phyloP scores from a whole-genome alignment of 2,888 invertebrate species.

The Hanleya hanleyi region DNA sequence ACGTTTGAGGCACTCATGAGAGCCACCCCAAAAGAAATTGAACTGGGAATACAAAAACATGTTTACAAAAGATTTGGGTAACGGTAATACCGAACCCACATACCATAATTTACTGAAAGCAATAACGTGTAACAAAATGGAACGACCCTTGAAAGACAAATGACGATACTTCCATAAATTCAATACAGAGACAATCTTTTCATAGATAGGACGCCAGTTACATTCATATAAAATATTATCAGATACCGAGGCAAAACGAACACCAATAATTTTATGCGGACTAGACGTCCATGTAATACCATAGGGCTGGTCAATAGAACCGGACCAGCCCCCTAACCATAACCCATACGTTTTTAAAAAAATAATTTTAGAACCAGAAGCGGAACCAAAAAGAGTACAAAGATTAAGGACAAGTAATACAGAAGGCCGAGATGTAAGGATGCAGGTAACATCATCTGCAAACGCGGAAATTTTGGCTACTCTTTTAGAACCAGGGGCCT shows the following conservation, averaged over 20 bases:
- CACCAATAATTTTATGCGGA: neutral
- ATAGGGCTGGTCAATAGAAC: neutral
- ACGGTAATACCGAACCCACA: neutral
- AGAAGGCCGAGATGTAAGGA: neutral
- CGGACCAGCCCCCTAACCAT: neutral
- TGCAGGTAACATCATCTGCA: slow-evolving; percentile 7
- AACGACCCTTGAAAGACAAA: neutral
- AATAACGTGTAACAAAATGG: neutral
- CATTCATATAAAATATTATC: neutral
- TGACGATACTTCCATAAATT: neutral
- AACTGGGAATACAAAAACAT: neutral
- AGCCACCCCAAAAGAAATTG: neutral
- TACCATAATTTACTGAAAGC: neutral
- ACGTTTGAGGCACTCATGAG: neutral
- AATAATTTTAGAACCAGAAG: neutral
- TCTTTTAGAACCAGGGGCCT: neutral
- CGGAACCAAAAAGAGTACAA: neutral
- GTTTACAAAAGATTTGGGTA: neutral
- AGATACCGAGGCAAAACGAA: neutral
- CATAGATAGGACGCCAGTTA: neutral
- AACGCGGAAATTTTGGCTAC: neutral
- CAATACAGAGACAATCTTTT: neutral
- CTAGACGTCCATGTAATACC: neutral
- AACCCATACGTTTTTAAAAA: neutral
- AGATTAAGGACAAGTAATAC: neutral